Base-by-base conservation (phyloP, 1,140 invertebrate species). In the Drosophila azteca region DNA sequence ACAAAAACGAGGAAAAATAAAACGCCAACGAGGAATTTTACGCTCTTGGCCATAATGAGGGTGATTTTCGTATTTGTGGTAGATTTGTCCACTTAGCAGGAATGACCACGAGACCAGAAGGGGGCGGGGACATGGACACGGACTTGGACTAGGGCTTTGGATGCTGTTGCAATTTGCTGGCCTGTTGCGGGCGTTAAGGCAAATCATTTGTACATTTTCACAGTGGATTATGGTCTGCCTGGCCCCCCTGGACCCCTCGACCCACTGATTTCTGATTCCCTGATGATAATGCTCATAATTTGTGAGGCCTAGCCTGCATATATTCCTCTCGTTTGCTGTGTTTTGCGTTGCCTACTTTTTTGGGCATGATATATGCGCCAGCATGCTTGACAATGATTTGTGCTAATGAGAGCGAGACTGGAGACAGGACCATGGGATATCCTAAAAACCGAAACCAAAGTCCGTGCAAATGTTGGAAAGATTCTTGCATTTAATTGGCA, bases 1-100 rank as follows among this genome's bases (percentile, higher is more conserved):
- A 31, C 20, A 35, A 39, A 39, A 39, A 39, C 3, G 35, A 39
- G 35, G 29, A 58, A 52, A 49, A 31, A 54, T 24, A 63, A 29
- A 26, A 26, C 15, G 26, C 45, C 49, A n/a, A 62, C 44, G 46
- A 61, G 53, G 63, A 77, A 71, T 82, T 88, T 83, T 87, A 79
- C 75, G 83, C 74, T 83, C 63, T 73, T 65, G 79, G 83, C 79
- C 80, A 90, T 90, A 90, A 90, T 90, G 87, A 90, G 87, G 87
- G 87, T 90, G 87, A 90, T 90, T 90, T 87, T 87, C 77, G 87
- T 85, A 90, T 90, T 90, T 90, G 87, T 88, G 87, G 87, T 90
- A 90, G 87, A 90, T 90, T 90, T 90, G 87, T 90, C 87, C 87
- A 90, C 87, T 90, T 90, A 90, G 87, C 88, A 90, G 79, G 66